phyloP scores from a whole-genome alignment of 2,113 vertebrate genomes.

The Xiphias gladius region DNA sequence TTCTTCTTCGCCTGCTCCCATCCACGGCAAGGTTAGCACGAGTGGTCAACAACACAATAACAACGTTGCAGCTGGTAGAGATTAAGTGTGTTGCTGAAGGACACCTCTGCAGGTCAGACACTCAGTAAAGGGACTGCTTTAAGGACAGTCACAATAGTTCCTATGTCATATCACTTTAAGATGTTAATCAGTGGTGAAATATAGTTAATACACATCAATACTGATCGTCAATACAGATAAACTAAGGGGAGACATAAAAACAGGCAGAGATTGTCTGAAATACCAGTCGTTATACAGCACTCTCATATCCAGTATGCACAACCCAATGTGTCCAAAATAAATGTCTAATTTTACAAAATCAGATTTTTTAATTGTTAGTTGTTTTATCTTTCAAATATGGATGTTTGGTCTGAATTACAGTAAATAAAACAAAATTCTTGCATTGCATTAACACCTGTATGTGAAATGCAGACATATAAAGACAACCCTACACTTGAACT shows the following conservation, averaged over 20 bases:
- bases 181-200: neutral
- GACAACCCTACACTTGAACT: neutral
- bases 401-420: neutral
- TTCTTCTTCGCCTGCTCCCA: neutral
- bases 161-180: neutral
- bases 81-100: slow-evolving; percentile 28
- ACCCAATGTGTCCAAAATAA: neutral
- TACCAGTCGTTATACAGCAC: neutral
- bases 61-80: slow-evolving; percentile 17
- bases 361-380: neutral
- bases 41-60: slow-evolving; percentile 11
- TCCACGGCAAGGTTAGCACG: slow-evolving; percentile 12
- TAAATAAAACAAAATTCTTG: slow-evolving; percentile 4
- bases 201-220: neutral
- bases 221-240: neutral
- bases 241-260: neutral
- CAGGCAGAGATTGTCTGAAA: neutral
- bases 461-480: slow-evolving; percentile 3
- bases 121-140: neutral
- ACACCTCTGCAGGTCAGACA: slow-evolving; percentile 30
- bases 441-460: neutral
- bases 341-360: neutral
- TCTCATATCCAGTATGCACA: too few relatives aligned
- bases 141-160: neutral
- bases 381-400: neutral